Evolutionary conservation across 2,797 vertebrate genomes (phyloP), one percentile per base, ranked within the genome.

Genomic region (Labeo calbasu): DNA sequence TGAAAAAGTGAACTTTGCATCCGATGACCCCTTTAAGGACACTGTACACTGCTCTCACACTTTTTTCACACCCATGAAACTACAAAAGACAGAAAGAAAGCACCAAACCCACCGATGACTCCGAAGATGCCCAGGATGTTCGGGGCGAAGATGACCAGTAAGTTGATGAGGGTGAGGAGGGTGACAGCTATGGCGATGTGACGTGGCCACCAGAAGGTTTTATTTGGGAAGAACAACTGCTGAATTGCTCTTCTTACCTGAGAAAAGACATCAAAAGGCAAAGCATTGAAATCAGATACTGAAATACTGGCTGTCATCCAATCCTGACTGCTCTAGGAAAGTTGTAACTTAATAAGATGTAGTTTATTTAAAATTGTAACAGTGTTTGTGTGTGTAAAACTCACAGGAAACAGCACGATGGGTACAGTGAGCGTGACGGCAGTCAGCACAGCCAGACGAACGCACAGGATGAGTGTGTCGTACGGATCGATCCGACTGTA

Each of bases 121-220:
- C 98, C 98, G 0, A 99, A 99, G 94, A 99, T 99, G 88, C 97
- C 98, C 0, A 99, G 92, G 92, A 99, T 99, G 91, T 96, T 97
- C 59, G 98, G 98, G 32, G 98, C 98, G 3, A 99, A 99, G 93
- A 99, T 99, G 89, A 99, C 98, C 61, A 99, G 93, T 81, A 99
- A 90, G 92, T 99, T 98, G 93, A 99, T 99, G 81, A 94, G 91
- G 0, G 94, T 95, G 85, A 99, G 96, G 86, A 99, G 94, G 65
- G 90, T 7, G 21, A 94, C 12, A 0, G 98, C 98, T 0, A 99
- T 99, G 89, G 93, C 88, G 0, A 92, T 86, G 48, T 99, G 98
- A 63, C 97, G 95, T 59, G 96, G 92, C 98, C 98, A 99, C 90
- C 94, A 95, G 93, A 99, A 99, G 59, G 97, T 97, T 92, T 97